phyloP scores from a whole-genome alignment of 2,888 invertebrate genomes.

The Odontothrips loti region DNA sequence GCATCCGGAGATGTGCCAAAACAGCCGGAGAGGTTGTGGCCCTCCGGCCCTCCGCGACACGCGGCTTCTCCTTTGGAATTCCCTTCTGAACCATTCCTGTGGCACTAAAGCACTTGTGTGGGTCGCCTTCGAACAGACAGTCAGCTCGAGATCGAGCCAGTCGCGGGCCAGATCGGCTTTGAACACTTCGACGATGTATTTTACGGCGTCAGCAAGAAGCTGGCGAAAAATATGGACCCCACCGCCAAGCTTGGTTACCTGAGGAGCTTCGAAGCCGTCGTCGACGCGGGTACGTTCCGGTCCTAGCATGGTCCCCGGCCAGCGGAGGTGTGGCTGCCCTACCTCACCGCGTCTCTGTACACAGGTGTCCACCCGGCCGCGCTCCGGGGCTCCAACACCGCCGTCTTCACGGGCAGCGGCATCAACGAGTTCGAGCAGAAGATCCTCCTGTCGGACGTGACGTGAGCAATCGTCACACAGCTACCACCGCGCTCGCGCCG shows the following conservation, averaged over 20 bases:
- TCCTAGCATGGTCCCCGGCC: neutral
- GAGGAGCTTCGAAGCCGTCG: conserved; percentile 49
- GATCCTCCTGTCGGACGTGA: neutral
- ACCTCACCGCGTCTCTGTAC: neutral
- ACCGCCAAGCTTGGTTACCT: conserved; percentile 49
- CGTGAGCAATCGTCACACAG: neutral
- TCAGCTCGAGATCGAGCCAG: conserved; percentile 39
- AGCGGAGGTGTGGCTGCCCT: neutral
- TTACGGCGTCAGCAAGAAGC: conserved; percentile 50
- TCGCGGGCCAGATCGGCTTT: conserved; percentile 44
- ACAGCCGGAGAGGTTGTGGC: neutral
- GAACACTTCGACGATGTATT: conserved; percentile 49
- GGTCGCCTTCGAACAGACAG: neutral
- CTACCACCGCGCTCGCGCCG: too few relatives aligned
- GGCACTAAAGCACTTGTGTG: neutral
- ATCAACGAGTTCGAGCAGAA: conserved; percentile 48
- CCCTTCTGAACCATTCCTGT: neutral
- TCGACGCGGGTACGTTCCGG: conserved; percentile 48
- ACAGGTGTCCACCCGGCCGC: conserved; percentile 48
- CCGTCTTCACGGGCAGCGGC: conserved; percentile 48
- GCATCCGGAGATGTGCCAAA: neutral
- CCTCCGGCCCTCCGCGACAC: neutral
- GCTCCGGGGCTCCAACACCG: conserved; percentile 47
- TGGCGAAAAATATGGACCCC: conserved; percentile 49
- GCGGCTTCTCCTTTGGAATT: neutral